Evolutionary conservation across 2,888 invertebrate species (phyloP).

Genomic region (Laspeyria flexula): DNA sequence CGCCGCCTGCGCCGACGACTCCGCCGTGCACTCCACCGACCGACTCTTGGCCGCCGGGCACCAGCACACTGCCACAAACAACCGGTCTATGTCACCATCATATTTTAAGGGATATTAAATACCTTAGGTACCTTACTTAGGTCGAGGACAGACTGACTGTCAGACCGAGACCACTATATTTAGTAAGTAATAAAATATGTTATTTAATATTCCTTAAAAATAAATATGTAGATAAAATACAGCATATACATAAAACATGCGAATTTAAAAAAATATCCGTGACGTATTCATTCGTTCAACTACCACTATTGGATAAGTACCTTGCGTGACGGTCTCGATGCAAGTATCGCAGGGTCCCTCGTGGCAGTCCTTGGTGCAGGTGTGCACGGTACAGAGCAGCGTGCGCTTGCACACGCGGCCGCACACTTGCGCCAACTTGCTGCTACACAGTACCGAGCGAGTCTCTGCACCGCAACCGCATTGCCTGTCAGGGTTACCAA

Average conservation of each 20-base stretch:
- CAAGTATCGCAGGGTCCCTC: slow-evolving; percentile 92
- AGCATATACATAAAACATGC: too few species aligned
- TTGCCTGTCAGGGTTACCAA: slow-evolving; percentile 69
- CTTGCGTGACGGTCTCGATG: slow-evolving; percentile 87
- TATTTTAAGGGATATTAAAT: too few species aligned
- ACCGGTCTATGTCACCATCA: neutral
- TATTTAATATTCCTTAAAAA: too few species aligned
- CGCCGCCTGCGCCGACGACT: slow-evolving; percentile 32
- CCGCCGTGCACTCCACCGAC: slow-evolving; percentile 60
- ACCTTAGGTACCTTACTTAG: too few species aligned
- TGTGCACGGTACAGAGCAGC: slow-evolving; percentile 92
- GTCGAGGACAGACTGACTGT: too few species aligned
- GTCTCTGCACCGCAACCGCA: slow-evolving; percentile 93
- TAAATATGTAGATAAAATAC: too few species aligned
- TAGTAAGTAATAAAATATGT: too few species aligned
- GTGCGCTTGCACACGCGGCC: slow-evolving; percentile 89
- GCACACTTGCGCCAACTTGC: slow-evolving; percentile 90
- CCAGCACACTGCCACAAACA: slow-evolving; percentile 63
- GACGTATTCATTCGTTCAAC: too few species aligned
- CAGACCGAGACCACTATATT: too few species aligned
- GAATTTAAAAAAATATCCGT: too few species aligned
- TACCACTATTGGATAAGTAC: too few species aligned
- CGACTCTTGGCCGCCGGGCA: slow-evolving; percentile 64
- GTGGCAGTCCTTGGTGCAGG: slow-evolving; percentile 92
- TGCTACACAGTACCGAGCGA: slow-evolving; percentile 89